phyloP scores from a whole-genome alignment of 2,113 vertebrate species.

The Hystrix brachyura region DNA sequence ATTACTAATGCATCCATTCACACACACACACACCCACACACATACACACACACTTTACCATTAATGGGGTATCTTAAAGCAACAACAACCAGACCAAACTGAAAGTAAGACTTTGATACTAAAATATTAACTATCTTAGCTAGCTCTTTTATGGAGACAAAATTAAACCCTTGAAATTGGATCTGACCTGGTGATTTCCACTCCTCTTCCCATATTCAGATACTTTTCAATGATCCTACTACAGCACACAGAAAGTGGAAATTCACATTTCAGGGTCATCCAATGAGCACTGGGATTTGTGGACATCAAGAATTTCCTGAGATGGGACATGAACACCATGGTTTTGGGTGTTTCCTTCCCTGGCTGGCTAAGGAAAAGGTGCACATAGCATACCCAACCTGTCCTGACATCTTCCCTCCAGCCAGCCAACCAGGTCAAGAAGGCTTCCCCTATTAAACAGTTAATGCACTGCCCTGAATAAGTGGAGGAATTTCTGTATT shows the following conservation, averaged over 20 bases:
- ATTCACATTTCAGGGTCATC: background rate
- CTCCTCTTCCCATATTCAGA: background rate
- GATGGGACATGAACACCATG: background rate
- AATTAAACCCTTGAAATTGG: constrained; percentile 2
- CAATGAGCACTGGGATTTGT: background rate
- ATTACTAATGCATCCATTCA: background rate
- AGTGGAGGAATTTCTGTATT: background rate
- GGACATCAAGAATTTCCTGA: background rate
- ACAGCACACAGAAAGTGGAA: background rate
- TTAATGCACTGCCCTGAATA: background rate
- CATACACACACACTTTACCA: background rate
- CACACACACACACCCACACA: background rate
- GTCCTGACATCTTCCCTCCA: background rate
- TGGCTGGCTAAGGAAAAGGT: background rate
- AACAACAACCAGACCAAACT: background rate
- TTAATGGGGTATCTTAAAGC: constrained; percentile 36
- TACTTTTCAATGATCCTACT: background rate
- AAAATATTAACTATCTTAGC: constrained; percentile 8
- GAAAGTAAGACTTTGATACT: background rate
- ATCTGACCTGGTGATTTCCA: background rate
- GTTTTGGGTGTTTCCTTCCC: background rate
- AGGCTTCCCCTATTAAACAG: background rate
- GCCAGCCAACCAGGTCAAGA: background rate
- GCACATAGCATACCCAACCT: background rate
- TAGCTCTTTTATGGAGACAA: background rate